Base-by-base conservation (phyloP, 1,140 invertebrate genomes). In the Drosophila simulans region DNA sequence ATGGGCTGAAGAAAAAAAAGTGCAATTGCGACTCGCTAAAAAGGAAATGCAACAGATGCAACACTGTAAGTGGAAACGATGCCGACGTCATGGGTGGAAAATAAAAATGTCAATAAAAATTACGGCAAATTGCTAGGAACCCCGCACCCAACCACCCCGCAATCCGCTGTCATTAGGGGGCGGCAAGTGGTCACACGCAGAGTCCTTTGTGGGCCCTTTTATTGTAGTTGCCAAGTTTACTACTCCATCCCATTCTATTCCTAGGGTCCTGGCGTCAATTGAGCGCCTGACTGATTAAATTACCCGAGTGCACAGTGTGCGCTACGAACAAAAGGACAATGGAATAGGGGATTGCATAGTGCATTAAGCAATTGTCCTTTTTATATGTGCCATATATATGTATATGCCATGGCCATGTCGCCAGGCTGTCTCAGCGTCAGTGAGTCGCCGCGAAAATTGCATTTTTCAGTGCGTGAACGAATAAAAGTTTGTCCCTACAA, bases 211-310 rank as follows among this genome's bases (percentile, higher is more conserved):
- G 49, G 43, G 58, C 43, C 68, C 57, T 51, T 80, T 80, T 2
- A 15, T 27, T 27, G n/a, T 34, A 72, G 84, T 83, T 69, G 52
- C 83, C 83, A 86, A 86, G 83, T 84, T 83, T 88, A 79, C 68
- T 53, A 60, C 20, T 57, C 53, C 40, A 53, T n/a, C 25, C 54
- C 59, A 59, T 17, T 48, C 53, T 42, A 53, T 11, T 17, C 37
- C 59, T 31, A n/a, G 37, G 59, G 63, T 80, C 76, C 80, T 71
- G 73, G 80, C 81, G 64, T 70, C 80, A 84, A 83, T 83, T 80
- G 70, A 76, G 76, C 80, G 80, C 40, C 66, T 37, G 66, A 51
- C 63, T 86, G 80, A 86, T 86, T 86, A 83, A 86, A 86, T 86
- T 86, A 88, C 70, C 58, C 81, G 40, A 46, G 20, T 27, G 68